phyloP scores from a whole-genome alignment of 23 tunicate species.

The Styela clava region DNA sequence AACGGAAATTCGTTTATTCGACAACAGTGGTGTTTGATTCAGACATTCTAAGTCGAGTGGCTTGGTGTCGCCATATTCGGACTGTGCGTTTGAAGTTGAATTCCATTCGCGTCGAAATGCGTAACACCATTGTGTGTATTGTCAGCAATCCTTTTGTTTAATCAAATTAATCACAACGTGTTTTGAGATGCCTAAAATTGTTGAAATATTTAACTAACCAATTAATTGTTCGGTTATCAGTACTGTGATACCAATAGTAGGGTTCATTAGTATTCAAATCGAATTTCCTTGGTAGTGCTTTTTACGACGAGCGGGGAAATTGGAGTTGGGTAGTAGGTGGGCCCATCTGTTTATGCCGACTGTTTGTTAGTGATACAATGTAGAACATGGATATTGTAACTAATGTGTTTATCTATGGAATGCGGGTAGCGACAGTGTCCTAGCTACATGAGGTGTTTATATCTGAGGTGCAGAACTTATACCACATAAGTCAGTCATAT shows the following conservation, averaged over 20 bases:
- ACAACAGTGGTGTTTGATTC: no score
- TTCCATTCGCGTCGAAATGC: neutral
- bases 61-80: neutral
- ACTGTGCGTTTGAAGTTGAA: neutral
- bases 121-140: neutral
- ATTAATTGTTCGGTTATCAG: neutral
- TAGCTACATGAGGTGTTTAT: neutral
- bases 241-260: no score
- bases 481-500: no score
- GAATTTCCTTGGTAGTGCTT: no score
- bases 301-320: no score
- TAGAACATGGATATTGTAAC: neutral
- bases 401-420: neutral
- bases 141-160: neutral
- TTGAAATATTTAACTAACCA: neutral
- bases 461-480: no score
- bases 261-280: no score
- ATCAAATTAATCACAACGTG: neutral
- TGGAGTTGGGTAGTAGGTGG: neutral
- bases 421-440: neutral
- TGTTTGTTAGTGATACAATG: neutral
- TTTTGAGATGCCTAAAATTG: neutral
- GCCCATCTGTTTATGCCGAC: neutral
- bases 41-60: no score
- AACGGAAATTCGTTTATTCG: no score